These are phyloP conservation scores for Rhinopithecus roxellana DNA, from an alignment of 2,113 vertebrate species.

Conservation along the genomic window DNA sequence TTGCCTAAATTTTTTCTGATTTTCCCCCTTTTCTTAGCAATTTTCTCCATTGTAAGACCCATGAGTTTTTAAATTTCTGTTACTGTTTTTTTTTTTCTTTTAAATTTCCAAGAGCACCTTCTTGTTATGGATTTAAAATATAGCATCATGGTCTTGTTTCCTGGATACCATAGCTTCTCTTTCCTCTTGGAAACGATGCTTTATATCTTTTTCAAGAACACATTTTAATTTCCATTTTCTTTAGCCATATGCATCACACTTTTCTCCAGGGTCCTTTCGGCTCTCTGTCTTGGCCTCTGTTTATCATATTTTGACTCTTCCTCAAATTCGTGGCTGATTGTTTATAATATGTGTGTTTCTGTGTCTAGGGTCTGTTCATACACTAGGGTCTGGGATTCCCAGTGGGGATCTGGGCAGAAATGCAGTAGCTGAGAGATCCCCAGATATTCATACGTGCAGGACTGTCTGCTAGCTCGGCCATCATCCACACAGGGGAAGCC, in stretches of 20 bases:
- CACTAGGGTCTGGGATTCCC: neutral
- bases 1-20: neutral
- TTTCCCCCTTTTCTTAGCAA: neutral
- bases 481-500: accelerated
- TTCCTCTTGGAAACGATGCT: neutral
- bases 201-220: neutral
- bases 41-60: neutral
- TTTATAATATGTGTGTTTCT: neutral
- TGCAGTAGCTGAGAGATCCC: neutral
- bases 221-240: neutral
- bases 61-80: neutral
- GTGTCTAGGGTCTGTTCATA: neutral
- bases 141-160: neutral
- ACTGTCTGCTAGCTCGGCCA: neutral
- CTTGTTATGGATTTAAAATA: neutral
- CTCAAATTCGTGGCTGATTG: neutral
- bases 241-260: neutral
- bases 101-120: neutral
- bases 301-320: neutral
- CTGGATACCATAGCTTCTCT: neutral
- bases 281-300: neutral
- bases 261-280: neutral
- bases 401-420: neutral
- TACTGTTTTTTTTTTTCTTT: neutral
- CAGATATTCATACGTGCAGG: neutral